Evolutionary conservation across 2,113 vertebrate species (phyloP), one percentile per base, ranked within the genome.

Genomic region (Cyanoderma ruficeps): DNA sequence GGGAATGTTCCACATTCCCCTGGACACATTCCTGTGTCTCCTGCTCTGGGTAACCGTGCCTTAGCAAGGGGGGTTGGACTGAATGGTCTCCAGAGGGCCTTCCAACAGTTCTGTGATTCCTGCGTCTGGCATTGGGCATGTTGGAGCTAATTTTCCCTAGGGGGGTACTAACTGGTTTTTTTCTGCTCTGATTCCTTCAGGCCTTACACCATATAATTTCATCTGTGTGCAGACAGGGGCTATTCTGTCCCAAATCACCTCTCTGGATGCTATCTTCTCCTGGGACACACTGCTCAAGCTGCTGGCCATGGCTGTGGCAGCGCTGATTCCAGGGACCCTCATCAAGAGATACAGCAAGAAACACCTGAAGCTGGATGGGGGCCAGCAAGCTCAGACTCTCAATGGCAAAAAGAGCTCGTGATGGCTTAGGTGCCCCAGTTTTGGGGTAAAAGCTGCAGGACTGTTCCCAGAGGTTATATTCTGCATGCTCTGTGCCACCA

Each of bases 201-300:
- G 99, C 70, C 98, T 99, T 85, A 97, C 99, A 59, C 99, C 99
- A 0, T 99, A 99, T 94, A 99, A 99, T 95, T 99, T 99, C 97
- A 99, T 99, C 98, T 99, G 99, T 23, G 99, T 99, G 67, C 99
- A 99, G 97, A 99, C 98, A 1, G 99, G 99, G n/a, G 98, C 98
- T 93, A 99, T 99, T 97, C 97, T 99, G 71, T 99, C 99, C 1
- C 98, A 99, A 23, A 96, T 99, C 78, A 98, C 98, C 10, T 99
- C 99, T 31, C 97, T 99, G 96, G 99, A 99, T 80, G 98, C 99
- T 76, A 96, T 99, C 77, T 99, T 99, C 97, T 99, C 99, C 42
- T 99, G 99, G 99, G 97, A 95, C 74, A 98, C 98, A 0, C 91
- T 98, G 86, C 91, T 99, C 74, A 99, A 99, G 95, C 98, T 99